Base-by-base conservation (phyloP, 2,113 vertebrate genomes). In the Rhipidura dahli region DNA sequence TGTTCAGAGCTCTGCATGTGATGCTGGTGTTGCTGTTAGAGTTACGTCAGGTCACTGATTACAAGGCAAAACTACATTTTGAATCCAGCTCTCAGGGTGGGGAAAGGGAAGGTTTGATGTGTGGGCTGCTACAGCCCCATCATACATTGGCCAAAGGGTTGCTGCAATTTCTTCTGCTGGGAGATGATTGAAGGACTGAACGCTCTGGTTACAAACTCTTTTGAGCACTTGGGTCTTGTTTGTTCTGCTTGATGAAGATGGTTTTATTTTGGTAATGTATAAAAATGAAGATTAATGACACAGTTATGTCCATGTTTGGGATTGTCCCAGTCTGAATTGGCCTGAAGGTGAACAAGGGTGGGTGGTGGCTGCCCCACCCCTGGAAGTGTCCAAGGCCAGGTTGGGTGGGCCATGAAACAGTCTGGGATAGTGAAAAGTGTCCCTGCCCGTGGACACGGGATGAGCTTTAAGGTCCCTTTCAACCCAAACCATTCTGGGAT, bases 341-440 rank as follows among this genome's bases (percentile, higher is more conserved):
- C 45, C 39, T 77, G 63, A 59, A 76, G 40, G 8, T 61, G 33
- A 49, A 45, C 24, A 39, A 35, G 22, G 35, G 27, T 17, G 13
- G 11, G 31, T 6, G 61, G n/a, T 61, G 45, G n/a, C 45, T 44
- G 49, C 18, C 15, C 44, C 30, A 20, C 49, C 18, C 22, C 35
- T 77, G 63, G 23, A 3, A 40, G 17, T 42, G 54, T 11, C 22
- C 31, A 19, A 37, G 35, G 54, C 39, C 61, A 40, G 40, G 49
- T 0, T 61, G 54, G 35, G 30, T 0, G 0, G 47, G 37, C 57
- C 42, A 57, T 51, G 51, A 51, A 85, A 51, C 37, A 40, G 1
- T 21, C 51, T 59, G 59, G n/a, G n/a, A 7, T 1, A 40, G 28
- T 23, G 73, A 39, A 40, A 86, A 31, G 18, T 53, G 57, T 51